Evolutionary conservation across 2,797 vertebrate genomes (phyloP), one percentile per base, ranked within the genome.

Genomic region (Cetoscarus ocellatus): DNA sequence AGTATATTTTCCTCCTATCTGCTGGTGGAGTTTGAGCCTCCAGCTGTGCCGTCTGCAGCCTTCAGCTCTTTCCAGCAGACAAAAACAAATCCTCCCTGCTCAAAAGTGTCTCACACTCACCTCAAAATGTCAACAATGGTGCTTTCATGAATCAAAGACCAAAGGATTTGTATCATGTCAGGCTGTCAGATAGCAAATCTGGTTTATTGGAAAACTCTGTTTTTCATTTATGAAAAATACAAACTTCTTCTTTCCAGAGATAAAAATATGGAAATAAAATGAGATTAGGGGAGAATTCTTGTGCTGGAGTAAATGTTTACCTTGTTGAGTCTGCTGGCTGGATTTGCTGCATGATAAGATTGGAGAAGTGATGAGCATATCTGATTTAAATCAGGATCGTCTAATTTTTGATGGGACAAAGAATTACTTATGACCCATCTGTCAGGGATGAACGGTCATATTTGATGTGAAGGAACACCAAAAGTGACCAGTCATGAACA

Each of bases 61-160:
- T 69, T 52, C 36, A 47, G 64, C 64, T 63, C 27, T 40, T 47
- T 60, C 54, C 45, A 62, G 27, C 67, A 79, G 79, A 85, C 73
- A 42, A 68, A 68, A 85, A 85, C 67, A 82, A 79, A 72, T 63
- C 73, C 73, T 80, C 70, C 73, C 74, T 56, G 8, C 67, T 52
- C 39, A 1, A 15, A 8, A 38, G 12, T 5, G 27, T 54, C 67
- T 43, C 59, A 66, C 73, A 2, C 54, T 27, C 61, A 57, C 38
- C 61, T 70, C 57, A 36, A 70, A 68, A 73, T 62, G 62, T 73
- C 70, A 82, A 68, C 62, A 82, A 39, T 15, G 39, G 39, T 3
- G 19, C 49, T 39, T 53, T 56, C 36, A 15, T 35, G 3, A 14
- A 38, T 1, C 18, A 18, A 36, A 27, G 8, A 51, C 49, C 11